Conservation (phyloP, 1,140 invertebrate species). For the Caenorhabditis latens region DNA sequence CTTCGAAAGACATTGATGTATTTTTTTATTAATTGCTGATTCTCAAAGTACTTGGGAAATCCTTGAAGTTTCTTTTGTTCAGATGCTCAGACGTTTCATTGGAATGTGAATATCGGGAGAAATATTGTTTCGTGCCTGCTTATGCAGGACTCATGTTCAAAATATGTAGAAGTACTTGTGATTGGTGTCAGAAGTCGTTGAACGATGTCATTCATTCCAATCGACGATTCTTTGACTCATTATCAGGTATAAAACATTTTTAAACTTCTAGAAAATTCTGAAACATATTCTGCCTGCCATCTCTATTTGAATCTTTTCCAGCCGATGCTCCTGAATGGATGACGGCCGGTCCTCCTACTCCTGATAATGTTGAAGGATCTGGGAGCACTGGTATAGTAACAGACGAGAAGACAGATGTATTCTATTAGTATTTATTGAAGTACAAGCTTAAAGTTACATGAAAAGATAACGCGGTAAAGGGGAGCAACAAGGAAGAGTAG, state of each 20-base stretch:
- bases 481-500: too few species aligned
- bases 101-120: not conserved
- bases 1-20: too few species aligned
- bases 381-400: not conserved
- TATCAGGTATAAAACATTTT: not conserved
- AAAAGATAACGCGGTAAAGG: too few species aligned
- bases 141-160: constrained; percentile 4
- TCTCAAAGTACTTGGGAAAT: too few species aligned
- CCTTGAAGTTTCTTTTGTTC: not conserved
- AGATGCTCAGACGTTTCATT: not conserved
- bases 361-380: not conserved
- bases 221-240: not conserved
- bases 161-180: not conserved
- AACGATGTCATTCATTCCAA: not conserved
- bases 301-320: not conserved
- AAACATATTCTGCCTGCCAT: not conserved
- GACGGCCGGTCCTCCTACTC: not conserved
- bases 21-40: too few species aligned
- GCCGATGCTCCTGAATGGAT: not conserved
- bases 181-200: constrained; percentile 2
- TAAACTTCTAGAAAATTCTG: not conserved
- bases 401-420: too few species aligned
- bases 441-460: too few species aligned
- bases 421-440: too few species aligned
- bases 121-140: not conserved